These are phyloP conservation scores for Natator depressus DNA, from an alignment of 2,113 vertebrate species.

Conservation along the genomic window DNA sequence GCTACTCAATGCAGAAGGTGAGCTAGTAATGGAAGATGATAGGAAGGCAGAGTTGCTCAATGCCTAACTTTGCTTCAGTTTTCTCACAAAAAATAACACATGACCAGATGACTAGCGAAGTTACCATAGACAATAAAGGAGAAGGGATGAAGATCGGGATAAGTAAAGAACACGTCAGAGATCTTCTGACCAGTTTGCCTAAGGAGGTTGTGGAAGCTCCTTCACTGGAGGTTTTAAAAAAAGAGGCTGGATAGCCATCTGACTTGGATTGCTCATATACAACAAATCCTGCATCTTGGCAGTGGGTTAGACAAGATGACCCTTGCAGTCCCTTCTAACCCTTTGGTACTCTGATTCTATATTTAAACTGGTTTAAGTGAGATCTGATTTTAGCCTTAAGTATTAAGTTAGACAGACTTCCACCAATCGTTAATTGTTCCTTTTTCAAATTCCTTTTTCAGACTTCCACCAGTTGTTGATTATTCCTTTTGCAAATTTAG, in stretches of 20 bases:
- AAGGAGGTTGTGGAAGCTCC: too few species aligned
- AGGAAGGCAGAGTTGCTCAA: too few species aligned
- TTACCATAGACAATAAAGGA: too few species aligned
- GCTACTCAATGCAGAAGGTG: too few species aligned
- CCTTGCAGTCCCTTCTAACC: not conserved
- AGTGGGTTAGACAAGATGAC: not conserved
- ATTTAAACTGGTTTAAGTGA: not conserved
- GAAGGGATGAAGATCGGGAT: too few species aligned
- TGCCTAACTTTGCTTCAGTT: too few species aligned
- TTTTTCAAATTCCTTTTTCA: not conserved
- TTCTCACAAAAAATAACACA: too few species aligned
- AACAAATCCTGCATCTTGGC: not conserved
- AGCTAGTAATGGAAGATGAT: too few species aligned
- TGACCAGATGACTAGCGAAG: too few species aligned
- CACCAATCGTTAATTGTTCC: accelerated
- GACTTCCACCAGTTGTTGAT: not conserved
- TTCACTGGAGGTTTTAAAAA: not conserved
- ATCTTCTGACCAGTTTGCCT: too few species aligned
- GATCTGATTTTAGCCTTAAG: not conserved
- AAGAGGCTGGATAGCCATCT: not conserved
- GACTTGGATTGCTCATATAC: not conserved
- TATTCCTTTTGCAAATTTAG: not conserved
- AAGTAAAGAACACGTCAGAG: too few species aligned
- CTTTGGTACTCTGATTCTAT: too few species aligned
- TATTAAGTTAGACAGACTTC: not conserved